phyloP scores from a whole-genome alignment of 1,140 invertebrate species.

The Zaprionus nigranus region DNA sequence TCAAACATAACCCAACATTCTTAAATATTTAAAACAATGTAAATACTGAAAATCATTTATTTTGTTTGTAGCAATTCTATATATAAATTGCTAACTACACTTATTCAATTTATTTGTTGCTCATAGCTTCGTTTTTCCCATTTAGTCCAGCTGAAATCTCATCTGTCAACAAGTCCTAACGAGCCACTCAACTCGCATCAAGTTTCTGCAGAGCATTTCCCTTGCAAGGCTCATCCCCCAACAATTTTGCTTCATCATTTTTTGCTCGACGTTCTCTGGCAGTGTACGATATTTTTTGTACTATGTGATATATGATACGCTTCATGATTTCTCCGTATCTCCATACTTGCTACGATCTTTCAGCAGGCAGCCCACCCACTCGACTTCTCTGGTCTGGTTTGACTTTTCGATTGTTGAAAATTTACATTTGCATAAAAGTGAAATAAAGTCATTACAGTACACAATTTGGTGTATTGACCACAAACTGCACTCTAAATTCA shows the following conservation, averaged over 20 bases:
- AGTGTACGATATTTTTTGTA: not conserved
- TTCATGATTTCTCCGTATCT: slow-evolving; percentile 13
- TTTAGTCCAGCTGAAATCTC: not conserved
- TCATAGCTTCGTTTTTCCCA: not conserved
- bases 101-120: not conserved
- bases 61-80: not conserved
- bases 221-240: not conserved
- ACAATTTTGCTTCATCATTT: not conserved
- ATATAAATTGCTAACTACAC: not conserved
- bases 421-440: slow-evolving; percentile 60
- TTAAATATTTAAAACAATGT: not conserved
- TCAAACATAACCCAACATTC: not conserved
- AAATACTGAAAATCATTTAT: not conserved
- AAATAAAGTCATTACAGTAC: slow-evolving; percentile 28
- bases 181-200: slow-evolving; percentile 5
- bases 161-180: slow-evolving; percentile 2
- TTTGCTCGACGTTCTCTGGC: not conserved
- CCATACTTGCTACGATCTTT: slow-evolving; percentile 3
- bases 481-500: slow-evolving; percentile 49
- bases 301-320: slow-evolving; percentile 29
- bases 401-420: slow-evolving; percentile 72
- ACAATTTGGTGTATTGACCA: not conserved
- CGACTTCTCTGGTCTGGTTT: not conserved
- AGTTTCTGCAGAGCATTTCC: not conserved
- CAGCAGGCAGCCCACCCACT: not conserved